Conservation (phyloP, 2,797 vertebrate genomes). For the Balearica regulorum region DNA sequence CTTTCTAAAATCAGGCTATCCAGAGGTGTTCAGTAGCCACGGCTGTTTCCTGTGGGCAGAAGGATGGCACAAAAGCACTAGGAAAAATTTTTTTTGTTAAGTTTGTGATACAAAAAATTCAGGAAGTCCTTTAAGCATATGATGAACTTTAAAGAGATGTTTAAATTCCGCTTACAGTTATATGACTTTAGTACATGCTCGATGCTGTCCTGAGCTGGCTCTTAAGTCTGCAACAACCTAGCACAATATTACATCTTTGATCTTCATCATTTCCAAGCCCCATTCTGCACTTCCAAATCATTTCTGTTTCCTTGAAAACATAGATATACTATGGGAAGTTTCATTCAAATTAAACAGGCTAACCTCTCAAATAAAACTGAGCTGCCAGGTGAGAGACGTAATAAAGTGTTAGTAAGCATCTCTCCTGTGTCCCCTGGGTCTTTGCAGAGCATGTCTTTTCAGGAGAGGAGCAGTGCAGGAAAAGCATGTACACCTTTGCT, state of each 20-base stretch:
- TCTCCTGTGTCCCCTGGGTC: accelerated
- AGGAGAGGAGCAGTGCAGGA: neutral
- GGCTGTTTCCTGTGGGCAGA: neutral
- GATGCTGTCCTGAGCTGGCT: neutral
- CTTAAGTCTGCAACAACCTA: neutral
- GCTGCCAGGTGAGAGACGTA: neutral
- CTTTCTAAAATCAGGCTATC: neutral
- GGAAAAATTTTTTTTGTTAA: neutral
- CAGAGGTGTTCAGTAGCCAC: neutral
- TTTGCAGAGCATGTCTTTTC: neutral
- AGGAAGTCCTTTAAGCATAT: neutral
- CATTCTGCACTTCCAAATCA: neutral
- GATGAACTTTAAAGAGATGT: neutral
- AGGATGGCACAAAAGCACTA: neutral
- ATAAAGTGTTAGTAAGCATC: neutral
- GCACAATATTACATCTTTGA: neutral
- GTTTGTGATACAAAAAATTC: neutral
- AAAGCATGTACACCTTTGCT: too few species aligned
- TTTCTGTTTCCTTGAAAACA: neutral
- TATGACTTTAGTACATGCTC: neutral
- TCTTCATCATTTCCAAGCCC: neutral
- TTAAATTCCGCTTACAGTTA: neutral
- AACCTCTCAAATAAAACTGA: neutral
- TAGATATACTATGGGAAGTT: neutral
- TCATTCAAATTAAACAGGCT: neutral